Base-by-base conservation (phyloP, 1,140 invertebrate species). In the Lithobius niger region DNA sequence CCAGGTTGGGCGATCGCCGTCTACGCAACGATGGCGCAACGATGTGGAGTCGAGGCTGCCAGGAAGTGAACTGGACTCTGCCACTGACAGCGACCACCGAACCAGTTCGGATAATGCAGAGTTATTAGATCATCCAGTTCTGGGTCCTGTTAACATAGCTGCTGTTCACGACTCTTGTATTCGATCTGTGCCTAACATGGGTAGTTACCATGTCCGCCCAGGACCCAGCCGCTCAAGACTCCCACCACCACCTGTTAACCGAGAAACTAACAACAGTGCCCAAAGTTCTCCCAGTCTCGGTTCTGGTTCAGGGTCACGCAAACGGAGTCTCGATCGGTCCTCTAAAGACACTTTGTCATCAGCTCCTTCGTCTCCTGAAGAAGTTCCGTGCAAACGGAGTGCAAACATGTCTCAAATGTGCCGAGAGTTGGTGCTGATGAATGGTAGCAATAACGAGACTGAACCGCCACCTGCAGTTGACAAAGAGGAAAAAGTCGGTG, bases 351-450 rank as follows among this genome's bases (percentile, higher is more conserved):
- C 27, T n/a, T n/a, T 52, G 3, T 48, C 44, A 10, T 52, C 44
- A 31, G n/a, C 45, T 3, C 25, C 36, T 3, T 55, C 54, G 4
- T 55, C 54, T 3, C 54, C 54, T 2, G 54, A 55, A 27, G 54
- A 55, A 21, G 36, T 55, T 27, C 54, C 54, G 3, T 27, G 54
- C 24, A 55, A 55, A 28, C 22, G 45, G n/a, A 48, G 54, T 49
- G 3, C 4, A 18, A n/a, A n/a, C n/a, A 19, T 10, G 15, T 10
- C 6, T 15, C 15, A 6, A 47, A 6, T 22, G 6, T 19, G 6
- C 6, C 6, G 19, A 10, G n/a, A 36, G 6, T 10, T 21, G 6
- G 6, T 13, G 16, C 6, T 21, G 6, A 45, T 6, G 16, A 21
- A 16, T 45, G 43, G 43, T 45, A 18, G 6, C 4, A 10, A 10